Evolutionary conservation across 1,140 invertebrate species (phyloP), one percentile per base, ranked within the genome.

Genomic region (Bombus waltoni): DNA sequence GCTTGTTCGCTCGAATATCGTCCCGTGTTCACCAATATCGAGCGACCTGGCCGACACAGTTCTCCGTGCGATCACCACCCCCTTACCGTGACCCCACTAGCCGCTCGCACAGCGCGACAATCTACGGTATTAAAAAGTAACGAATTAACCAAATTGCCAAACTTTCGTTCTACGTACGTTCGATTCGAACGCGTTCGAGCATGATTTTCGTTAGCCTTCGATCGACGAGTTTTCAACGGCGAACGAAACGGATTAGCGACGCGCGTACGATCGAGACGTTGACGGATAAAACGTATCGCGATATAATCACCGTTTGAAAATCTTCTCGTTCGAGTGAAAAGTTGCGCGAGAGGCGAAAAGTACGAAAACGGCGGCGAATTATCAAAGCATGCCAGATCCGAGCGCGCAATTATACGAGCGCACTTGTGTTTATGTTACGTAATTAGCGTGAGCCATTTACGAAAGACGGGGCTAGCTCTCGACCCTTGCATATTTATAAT

Each of bases 391-490:
- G 10, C 28, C 68, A 22, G 47, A 62, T 53, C 62, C 74, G 53
- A 42, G 66, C 68, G 28, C 57, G 68, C 25, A 53, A 85, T 85
- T 80, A 65, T 72, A 85, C 83, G 42, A 72, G 53, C 28, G 38
- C 66, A 65, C 28, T 80, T 59, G 76, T 42, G 76, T 85, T 80
- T 65, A 42, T 65, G 68, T 85, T 65, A 47, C 68, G 83, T 80
- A 85, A 85, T 85, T 85, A 80, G 68, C 77, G n/a, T 44, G 83
- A 40, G 57, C 77, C 57, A 59, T 47, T 77, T 80, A 82, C 73
- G 83, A 85, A 89, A 86, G 84, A 81, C 76, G 87, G 15, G 40
- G 35, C n/a, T 65, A 38, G 68, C 87, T 47, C 57, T 44, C 44
- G n/a, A n/a, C 32, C 57, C 40, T 72, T 80, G 53, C 83, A 80